Conservation (phyloP, 23 tunicate genomes). For the Aplidium turbinatum region DNA sequence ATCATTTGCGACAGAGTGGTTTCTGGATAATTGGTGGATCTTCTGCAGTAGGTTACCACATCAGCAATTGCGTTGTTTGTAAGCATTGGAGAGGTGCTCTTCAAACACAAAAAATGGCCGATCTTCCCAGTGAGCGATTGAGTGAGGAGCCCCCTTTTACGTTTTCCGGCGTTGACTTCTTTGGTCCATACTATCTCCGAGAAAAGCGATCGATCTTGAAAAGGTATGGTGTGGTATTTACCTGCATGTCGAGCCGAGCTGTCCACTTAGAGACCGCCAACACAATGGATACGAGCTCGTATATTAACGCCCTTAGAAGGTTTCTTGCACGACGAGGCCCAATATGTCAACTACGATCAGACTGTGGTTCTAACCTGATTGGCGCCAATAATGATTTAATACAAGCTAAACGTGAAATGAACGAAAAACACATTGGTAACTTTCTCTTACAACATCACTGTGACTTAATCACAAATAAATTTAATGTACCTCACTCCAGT, state of each 20-base stretch:
- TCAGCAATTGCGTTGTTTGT: conserved; percentile 4
- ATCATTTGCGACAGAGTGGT: conserved; percentile 14
- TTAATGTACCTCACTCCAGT: conserved; percentile 17
- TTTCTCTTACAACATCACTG: conserved; percentile 10
- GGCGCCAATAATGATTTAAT: not conserved
- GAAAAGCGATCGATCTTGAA: conserved; percentile 12
- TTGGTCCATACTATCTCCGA: not conserved
- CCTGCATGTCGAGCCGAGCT: no score
- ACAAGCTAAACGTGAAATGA: not conserved
- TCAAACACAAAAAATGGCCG: conserved; percentile 2
- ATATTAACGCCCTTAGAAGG: no score
- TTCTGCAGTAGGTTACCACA: not conserved
- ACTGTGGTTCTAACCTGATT: not conserved
- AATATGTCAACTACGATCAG: not conserved
- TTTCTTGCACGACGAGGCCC: not conserved
- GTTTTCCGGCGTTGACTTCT: not conserved
- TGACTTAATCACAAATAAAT: conserved; percentile 11
- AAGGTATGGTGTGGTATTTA: no score
- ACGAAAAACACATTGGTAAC: no score
- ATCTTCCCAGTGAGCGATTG: conserved; percentile 19
- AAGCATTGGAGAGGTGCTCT: not conserved
- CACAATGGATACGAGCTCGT: no score
- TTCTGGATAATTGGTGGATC: conserved; percentile 20
- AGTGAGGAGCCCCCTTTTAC: not conserved
- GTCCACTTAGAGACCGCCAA: no score